These are phyloP conservation scores for Azemiops feae DNA, from an alignment of 2,113 vertebrate species.

Conservation along the genomic window DNA sequence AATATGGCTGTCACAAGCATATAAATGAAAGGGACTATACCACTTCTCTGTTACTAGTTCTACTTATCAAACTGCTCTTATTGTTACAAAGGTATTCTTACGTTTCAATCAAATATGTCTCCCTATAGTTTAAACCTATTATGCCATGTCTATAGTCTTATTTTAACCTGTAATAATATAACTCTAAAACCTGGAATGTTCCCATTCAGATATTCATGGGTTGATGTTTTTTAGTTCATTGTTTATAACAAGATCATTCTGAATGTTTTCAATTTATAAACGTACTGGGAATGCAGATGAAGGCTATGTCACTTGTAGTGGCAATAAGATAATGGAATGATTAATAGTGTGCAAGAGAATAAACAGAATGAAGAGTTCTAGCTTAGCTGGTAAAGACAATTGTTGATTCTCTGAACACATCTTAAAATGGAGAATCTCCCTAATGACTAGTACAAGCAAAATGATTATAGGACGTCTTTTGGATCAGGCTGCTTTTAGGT, in stretches of 20 bases:
- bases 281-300: background rate
- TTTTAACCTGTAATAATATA: background rate
- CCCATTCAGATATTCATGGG: background rate
- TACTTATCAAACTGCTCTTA: background rate
- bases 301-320: background rate
- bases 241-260: background rate
- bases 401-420: background rate
- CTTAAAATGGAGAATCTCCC: background rate
- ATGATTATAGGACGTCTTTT: background rate
- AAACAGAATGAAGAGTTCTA: background rate
- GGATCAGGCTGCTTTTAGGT: background rate
- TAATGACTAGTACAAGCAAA: background rate
- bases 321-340: background rate
- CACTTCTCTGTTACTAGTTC: background rate
- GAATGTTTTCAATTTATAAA: background rate
- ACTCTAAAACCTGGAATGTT: background rate
- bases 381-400: background rate
- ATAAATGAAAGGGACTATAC: background rate
- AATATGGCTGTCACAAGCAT: background rate
- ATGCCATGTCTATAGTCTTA: background rate
- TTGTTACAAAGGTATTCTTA: background rate
- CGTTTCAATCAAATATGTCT: background rate
- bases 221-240: background rate
- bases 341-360: background rate
- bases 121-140: background rate